Evolutionary conservation across 2,113 vertebrate genomes (phyloP), one percentile per base, ranked within the genome.

Genomic region (Oxyura jamaicensis): DNA sequence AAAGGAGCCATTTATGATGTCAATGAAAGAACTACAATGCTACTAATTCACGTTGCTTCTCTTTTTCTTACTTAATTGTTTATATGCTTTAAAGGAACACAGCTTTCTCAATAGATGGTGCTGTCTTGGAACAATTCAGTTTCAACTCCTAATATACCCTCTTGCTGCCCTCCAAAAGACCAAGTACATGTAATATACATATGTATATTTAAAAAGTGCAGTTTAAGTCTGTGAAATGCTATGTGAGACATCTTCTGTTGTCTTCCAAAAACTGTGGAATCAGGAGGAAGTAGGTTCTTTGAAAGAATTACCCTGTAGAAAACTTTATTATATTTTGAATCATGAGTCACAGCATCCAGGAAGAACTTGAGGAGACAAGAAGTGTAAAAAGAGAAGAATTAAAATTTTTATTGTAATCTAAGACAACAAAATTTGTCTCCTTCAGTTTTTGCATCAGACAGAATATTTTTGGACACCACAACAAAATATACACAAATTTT

Each of bases 1-100:
- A 95, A 89, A 96, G 31, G 39, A 94, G 17, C 29, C 68, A 83
- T 90, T 97, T 95, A 86, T 88, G 65, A 93, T 96, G 88, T 88
- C 91, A 96, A 8, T 88, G 88, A 81, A 91, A 93, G 88, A 83
- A 83, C 59, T 88, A 60, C 18, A 81, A 56, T 75, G 21, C 16
- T 71, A 80, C 39, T 91, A 94, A 91, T 93, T 96, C 68, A 58
- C 59, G 68, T 72, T 48, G 25, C 29, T 80, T 86, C 52, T 78
- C 33, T 91, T 90, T 91, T 74, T 33, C 63, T 78, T 84, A 31
- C 52, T 90, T 96, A 97, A 91, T 95, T 95, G 29, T 94, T 95
- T 74, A 74, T 60, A 14, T 33, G 13, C 14, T 89, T 94, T 87
- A 84, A 67, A 75, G 46, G 12, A 94, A 68, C 0, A 2, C 25